These are phyloP conservation scores for Spialia ferax DNA, from an alignment of 2,888 invertebrate genomes.

Conservation along the genomic window DNA sequence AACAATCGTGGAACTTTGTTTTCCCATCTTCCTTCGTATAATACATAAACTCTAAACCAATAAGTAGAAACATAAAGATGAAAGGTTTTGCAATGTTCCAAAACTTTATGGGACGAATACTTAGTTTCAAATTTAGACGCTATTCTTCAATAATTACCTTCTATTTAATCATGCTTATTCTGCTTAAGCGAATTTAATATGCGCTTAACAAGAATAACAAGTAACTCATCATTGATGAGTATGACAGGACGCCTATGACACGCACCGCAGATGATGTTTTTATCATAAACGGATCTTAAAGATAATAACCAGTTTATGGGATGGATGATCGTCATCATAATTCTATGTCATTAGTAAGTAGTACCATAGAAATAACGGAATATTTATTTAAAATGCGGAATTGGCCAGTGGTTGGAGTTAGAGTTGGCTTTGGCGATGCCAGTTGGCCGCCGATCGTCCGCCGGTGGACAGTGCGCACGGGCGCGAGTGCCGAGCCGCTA, in stretches of 20 bases:
- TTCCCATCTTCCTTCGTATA: no score
- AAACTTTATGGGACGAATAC: no score
- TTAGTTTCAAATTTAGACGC: no score
- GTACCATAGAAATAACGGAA: slow-evolving; percentile 75
- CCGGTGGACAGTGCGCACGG: slow-evolving; percentile 73
- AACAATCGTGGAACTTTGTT: no score
- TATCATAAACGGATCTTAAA: slow-evolving; percentile 44
- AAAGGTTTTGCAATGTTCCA: no score
- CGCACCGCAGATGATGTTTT: slow-evolving; percentile 36
- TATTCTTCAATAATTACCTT: no score
- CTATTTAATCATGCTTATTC: no score
- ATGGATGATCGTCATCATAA: slow-evolving; percentile 55
- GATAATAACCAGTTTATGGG: slow-evolving; percentile 46
- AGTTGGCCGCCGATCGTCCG: slow-evolving; percentile 81
- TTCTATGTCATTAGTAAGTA: slow-evolving; percentile 52
- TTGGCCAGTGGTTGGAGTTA: slow-evolving; percentile 75
- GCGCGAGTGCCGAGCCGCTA: slow-evolving; percentile 51
- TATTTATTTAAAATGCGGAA: slow-evolving; percentile 84
- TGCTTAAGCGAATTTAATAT: no score
- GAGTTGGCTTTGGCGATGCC: slow-evolving; percentile 64
- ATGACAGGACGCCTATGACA: slow-evolving; percentile 39
- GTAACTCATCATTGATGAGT: slow-evolving; percentile 37
- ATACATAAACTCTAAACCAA: no score
- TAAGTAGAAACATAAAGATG: no score
- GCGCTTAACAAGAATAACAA: slow-evolving; percentile 27